Evolutionary conservation across 2,797 vertebrate genomes (phyloP).

Genomic region (Acanthopagrus latus): DNA sequence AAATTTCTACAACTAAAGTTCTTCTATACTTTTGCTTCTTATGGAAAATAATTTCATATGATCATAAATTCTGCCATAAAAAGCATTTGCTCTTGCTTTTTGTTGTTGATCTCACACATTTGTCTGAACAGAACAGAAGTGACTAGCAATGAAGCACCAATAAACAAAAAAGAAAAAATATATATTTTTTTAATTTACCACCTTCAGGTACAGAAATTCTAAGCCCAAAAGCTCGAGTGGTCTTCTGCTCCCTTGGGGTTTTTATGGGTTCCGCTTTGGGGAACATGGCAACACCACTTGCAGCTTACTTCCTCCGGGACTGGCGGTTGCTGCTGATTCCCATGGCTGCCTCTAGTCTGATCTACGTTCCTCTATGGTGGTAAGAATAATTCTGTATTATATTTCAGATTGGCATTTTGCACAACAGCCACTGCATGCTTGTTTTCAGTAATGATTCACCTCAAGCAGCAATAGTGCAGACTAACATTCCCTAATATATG

Average conservation of each 20-base stretch:
- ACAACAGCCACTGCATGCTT: no score
- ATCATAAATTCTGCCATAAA: neutral
- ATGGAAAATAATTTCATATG: neutral
- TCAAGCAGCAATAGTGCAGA: no score
- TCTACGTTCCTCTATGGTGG: slow-evolving; percentile 90
- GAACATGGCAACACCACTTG: slow-evolving; percentile 88
- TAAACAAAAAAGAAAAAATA: no score
- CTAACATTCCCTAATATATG: no score
- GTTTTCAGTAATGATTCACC: no score
- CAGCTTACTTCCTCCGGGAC: slow-evolving; percentile 87
- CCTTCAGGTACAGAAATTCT: slow-evolving; percentile 90
- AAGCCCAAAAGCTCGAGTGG: slow-evolving; percentile 84
- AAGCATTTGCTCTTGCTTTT: neutral
- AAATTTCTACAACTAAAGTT: no score
- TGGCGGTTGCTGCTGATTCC: slow-evolving; percentile 88
- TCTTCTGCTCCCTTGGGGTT: slow-evolving; percentile 90
- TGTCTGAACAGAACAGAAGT: neutral
- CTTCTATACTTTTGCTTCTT: neutral
- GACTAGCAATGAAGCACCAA: neutral
- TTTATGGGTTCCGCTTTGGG: slow-evolving; percentile 90
- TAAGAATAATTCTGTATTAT: slow-evolving; percentile 56
- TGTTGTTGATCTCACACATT: neutral
- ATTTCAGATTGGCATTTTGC: neutral
- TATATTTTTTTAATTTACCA: neutral
- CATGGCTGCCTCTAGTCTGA: slow-evolving; percentile 83